Base-by-base conservation (phyloP, 2,113 vertebrate genomes). In the Cyphomyrus plagiostoma region DNA sequence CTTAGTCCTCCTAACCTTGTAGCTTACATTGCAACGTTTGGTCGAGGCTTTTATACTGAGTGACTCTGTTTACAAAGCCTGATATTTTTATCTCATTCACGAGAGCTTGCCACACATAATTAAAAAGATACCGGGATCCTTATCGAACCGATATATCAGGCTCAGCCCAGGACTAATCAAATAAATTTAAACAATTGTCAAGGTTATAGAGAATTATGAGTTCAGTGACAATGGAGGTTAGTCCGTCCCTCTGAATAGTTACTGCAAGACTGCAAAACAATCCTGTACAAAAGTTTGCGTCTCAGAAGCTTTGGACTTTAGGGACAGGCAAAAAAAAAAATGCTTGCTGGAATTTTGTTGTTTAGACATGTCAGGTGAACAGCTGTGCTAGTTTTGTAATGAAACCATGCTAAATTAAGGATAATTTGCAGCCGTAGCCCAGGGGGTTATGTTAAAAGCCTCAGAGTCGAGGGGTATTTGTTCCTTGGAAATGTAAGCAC, bases 111-210 rank as follows among this genome's bases (percentile, higher is more conserved):
- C 21, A 13, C 17, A 52, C 89, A 84, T 49, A 89, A 93, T 92
- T 91, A 91, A 91, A 91, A 91, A 89, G 48, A n/a, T 89, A 90
- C 49, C n/a, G 66, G 91, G 90, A 95, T 92, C 93, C 91, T 91
- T 52, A 93, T 95, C 93, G 93, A 95, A 93, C 90, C 91, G 91
- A 89, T 58, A 87, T 91, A 93, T 91, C 92, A 89, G 88, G 93
- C 94, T 94, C 93, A 93, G 93, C 88, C 62, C 92, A 90, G 88
- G 92, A 93, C 92, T 94, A 94, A 95, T 96, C 92, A 92, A 92
- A 94, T 94, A 93, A 95, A 93, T 94, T 90, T 90, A 93, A 95
- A 93, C 91, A 94, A 93, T 91, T 92, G 93, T 93, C 94, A 95
- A 95, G 95, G 95, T 94, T 94, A 93, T 86, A 49, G 77, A 88